Evolutionary conservation across 2,888 invertebrate genomes (phyloP).

Genomic region (Tetanocera ferruginea): DNA sequence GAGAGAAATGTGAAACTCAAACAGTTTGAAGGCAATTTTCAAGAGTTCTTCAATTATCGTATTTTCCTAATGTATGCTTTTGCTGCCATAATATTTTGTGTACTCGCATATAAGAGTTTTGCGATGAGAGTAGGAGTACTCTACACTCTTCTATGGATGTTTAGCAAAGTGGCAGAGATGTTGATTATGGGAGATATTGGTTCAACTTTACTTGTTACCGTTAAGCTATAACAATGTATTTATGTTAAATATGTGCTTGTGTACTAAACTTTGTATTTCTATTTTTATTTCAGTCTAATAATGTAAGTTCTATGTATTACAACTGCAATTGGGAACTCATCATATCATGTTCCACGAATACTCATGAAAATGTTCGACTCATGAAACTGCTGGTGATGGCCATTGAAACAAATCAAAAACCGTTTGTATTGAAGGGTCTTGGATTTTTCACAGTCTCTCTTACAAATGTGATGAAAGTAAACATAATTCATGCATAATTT

Average conservation of each 20-base stretch:
- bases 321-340: slow-evolving; percentile 57
- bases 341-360: slow-evolving; percentile 53
- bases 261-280: not conserved
- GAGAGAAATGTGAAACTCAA: slow-evolving; percentile 52
- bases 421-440: slow-evolving; percentile 57
- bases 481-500: not conserved
- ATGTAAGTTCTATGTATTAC: slow-evolving; percentile 59
- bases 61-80: slow-evolving; percentile 60
- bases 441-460: slow-evolving; percentile 60
- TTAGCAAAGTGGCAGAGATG: slow-evolving; percentile 56
- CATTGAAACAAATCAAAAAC: slow-evolving; percentile 55
- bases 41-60: slow-evolving; percentile 55
- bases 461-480: slow-evolving; percentile 55
- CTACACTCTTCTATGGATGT: slow-evolving; percentile 50
- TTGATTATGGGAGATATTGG: slow-evolving; percentile 57
- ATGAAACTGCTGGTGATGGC: slow-evolving; percentile 57
- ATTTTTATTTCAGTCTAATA: slow-evolving; percentile 51
- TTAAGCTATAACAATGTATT: slow-evolving; percentile 33
- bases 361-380: slow-evolving; percentile 54
- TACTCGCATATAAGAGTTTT: not conserved
- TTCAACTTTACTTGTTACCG: slow-evolving; percentile 54
- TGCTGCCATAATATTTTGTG: not conserved
- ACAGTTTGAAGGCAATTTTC: slow-evolving; percentile 54
- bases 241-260: not conserved
- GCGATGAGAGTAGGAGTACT: slow-evolving; percentile 33